phyloP scores from a whole-genome alignment of 2,888 invertebrate genomes.

The Colletes collaris region DNA sequence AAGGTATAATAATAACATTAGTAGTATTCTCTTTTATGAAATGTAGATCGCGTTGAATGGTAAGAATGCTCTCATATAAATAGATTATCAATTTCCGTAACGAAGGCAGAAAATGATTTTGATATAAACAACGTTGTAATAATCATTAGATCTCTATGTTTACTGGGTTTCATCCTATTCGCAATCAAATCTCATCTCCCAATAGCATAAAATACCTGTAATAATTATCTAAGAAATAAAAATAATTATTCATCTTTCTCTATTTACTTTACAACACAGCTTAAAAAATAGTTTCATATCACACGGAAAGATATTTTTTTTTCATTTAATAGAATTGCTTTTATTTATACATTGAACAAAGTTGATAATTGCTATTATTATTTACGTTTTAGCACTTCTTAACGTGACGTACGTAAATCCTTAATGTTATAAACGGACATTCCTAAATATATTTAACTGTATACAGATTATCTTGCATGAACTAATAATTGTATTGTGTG shows the following conservation, averaged over 20 bases:
- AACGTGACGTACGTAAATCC: slow-evolving; percentile 54
- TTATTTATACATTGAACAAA: slow-evolving; percentile 68
- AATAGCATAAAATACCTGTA: slow-evolving; percentile 52
- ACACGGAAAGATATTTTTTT: slow-evolving; percentile 23
- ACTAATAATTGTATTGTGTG: slow-evolving; percentile 61
- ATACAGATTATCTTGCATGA: slow-evolving; percentile 68
- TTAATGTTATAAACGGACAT: slow-evolving; percentile 62
- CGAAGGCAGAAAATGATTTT: slow-evolving; percentile 36
- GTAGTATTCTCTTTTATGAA: slow-evolving; percentile 33
- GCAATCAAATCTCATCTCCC: slow-evolving; percentile 46
- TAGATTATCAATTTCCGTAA: slow-evolving; percentile 25
- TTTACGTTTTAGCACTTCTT: slow-evolving; percentile 57
- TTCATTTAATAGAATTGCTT: slow-evolving; percentile 58
- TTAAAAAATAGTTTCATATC: slow-evolving; percentile 10
- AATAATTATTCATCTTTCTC: slow-evolving; percentile 42
- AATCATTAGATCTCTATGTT: slow-evolving; percentile 38
- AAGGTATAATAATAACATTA: slow-evolving; percentile 42
- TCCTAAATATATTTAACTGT: slow-evolving; percentile 69
- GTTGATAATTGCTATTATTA: slow-evolving; percentile 59
- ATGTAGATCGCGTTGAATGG: slow-evolving; percentile 24
- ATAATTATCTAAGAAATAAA: slow-evolving; percentile 50
- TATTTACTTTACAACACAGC: slow-evolving; percentile 12
- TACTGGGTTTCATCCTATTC: slow-evolving; percentile 26
- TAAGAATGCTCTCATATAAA: slow-evolving; percentile 21
- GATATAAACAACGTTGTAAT: slow-evolving; percentile 46